A percentile compares a stretch with the other conserved stretches of the same genome.
phyloP scores from a whole-genome alignment of 2,113 vertebrate genomes.

The Phoenicopterus ruber region DNA sequence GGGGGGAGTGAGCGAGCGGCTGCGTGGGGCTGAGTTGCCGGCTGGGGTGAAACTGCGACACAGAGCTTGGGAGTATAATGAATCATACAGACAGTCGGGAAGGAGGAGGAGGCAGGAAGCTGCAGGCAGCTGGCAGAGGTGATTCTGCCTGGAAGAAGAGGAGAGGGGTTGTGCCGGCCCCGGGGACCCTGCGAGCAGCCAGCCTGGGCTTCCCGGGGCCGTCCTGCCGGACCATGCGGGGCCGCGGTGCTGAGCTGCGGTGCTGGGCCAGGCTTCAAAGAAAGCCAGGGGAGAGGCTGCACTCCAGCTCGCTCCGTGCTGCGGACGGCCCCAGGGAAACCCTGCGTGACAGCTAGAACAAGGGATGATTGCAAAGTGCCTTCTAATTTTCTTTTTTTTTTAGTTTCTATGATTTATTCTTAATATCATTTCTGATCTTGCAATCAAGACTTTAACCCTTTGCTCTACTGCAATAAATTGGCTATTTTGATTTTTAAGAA shows the following conservation, averaged over 20 bases:
- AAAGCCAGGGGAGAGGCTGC: background rate
- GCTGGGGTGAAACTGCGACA: too few species aligned
- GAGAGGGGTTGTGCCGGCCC: background rate
- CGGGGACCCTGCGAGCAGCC: background rate
- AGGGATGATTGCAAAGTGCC: background rate
- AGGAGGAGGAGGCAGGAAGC: background rate
- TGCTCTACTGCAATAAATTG: background rate
- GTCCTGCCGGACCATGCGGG: background rate
- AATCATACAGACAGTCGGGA: background rate
- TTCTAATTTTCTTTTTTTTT: background rate
- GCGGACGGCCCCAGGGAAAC: background rate
- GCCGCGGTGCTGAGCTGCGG: fast-evolving
- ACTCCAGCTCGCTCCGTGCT: background rate
- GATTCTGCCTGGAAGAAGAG: background rate
- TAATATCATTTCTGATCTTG: background rate
- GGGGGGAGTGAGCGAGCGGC: too few species aligned
- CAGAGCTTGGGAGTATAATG: background rate
- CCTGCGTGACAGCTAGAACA: background rate
- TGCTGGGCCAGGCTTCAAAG: background rate
- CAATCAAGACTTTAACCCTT: background rate
- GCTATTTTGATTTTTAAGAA: background rate
- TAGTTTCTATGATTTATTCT: background rate
- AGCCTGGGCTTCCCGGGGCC: background rate
- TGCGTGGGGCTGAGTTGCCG: too few species aligned
- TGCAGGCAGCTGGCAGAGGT: background rate